A percentile compares a stretch with the other conserved stretches of the same genome.
Evolutionary conservation across 2,888 invertebrate species (phyloP).

Genomic region (Punctoribates punctum): DNA sequence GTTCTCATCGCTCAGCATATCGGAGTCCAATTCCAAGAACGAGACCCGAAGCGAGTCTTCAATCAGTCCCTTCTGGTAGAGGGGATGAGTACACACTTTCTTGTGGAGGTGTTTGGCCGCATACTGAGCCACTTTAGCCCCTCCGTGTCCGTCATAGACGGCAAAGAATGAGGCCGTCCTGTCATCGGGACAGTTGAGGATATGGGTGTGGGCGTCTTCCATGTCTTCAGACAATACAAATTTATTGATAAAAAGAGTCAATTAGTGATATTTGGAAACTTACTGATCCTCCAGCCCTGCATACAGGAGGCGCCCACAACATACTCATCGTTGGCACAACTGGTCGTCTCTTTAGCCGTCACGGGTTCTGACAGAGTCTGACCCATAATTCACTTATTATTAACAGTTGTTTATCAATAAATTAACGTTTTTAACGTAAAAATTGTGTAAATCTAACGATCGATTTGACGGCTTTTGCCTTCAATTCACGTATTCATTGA

Average conservation of each 20-base stretch:
- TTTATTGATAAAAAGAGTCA: not conserved
- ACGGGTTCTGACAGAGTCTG: slow-evolving; percentile 96
- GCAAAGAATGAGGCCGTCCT: slow-evolving; percentile 90
- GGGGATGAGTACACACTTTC: slow-evolving; percentile 73
- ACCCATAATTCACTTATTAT: slow-evolving; percentile 68
- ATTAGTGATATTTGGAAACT: slow-evolving; percentile 56
- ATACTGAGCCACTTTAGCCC: slow-evolving; percentile 85
- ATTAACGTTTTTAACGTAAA: not conserved
- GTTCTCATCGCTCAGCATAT: slow-evolving; percentile 80
- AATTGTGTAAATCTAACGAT: not conserved
- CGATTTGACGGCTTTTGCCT: not conserved
- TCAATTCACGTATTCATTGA: slow-evolving; percentile 7
- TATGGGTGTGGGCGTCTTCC: slow-evolving; percentile 98
- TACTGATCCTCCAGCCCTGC: slow-evolving; percentile 92
- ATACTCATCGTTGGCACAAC: slow-evolving; percentile 55
- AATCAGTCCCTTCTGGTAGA: slow-evolving; percentile 76
- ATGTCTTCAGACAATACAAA: slow-evolving; percentile 59
- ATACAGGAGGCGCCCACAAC: slow-evolving; percentile 94
- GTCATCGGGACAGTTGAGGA: slow-evolving; percentile 86
- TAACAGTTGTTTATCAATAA: not conserved
- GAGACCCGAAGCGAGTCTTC: slow-evolving; percentile 80
- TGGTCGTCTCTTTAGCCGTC: slow-evolving; percentile 62
- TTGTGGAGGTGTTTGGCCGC: slow-evolving; percentile 93
- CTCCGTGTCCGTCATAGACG: slow-evolving; percentile 94
- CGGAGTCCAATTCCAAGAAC: slow-evolving; percentile 85